phyloP scores from a whole-genome alignment of 2,797 vertebrate species.

The Thalassophryne amazonica region DNA sequence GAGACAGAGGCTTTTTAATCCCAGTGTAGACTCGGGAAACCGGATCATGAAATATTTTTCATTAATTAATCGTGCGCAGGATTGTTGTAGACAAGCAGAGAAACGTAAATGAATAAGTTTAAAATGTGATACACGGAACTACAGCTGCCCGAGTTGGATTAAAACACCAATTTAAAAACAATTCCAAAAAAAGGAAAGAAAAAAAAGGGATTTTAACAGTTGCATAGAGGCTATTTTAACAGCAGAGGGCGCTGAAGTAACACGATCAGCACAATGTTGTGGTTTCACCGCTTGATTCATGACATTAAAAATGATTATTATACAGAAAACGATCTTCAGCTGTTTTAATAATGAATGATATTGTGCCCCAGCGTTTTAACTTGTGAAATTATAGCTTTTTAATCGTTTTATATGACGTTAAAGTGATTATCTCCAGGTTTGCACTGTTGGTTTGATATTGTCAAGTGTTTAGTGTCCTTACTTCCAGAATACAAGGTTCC shows the following conservation, averaged over 20 bases:
- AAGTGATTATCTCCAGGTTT: too few species aligned
- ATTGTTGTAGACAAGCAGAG: neutral
- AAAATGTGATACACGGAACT: neutral
- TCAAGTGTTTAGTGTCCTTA: too few species aligned
- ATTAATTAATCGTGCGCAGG: constrained; percentile 23
- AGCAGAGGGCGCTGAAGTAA: constrained; percentile 37
- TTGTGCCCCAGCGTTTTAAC: too few species aligned
- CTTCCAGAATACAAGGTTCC: too few species aligned
- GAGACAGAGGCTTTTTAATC: constrained; percentile 29
- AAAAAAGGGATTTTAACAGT: neutral
- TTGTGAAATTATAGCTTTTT: too few species aligned
- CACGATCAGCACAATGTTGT: rapidly evolving
- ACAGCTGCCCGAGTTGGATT: neutral
- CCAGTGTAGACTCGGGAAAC: constrained; percentile 30
- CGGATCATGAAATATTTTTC: constrained; percentile 43
- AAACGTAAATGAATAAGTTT: neutral
- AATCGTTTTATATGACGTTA: too few species aligned
- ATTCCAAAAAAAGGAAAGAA: neutral
- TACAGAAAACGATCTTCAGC: too few species aligned
- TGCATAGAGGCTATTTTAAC: neutral
- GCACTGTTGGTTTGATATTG: too few species aligned
- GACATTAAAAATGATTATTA: too few species aligned
- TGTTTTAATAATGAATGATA: too few species aligned
- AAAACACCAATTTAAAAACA: neutral
- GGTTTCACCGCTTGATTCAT: neutral